phyloP scores from a whole-genome alignment of 2,888 invertebrate species.

The Thecophora atra region DNA sequence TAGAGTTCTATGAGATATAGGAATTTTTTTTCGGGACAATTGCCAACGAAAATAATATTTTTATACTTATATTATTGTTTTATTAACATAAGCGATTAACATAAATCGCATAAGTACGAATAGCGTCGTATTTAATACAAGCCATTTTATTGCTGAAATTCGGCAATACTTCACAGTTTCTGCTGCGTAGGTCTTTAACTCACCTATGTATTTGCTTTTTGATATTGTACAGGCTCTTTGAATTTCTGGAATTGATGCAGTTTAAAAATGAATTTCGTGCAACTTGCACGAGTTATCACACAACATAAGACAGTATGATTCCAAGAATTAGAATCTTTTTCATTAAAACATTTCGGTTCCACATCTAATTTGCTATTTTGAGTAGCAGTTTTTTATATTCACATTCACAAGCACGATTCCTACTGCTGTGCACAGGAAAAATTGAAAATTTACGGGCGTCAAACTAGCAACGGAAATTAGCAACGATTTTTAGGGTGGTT shows the following conservation, averaged over 20 bases:
- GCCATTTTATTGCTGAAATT: not conserved
- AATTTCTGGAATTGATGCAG: not conserved
- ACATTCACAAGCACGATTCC: not conserved
- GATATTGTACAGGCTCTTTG: not conserved
- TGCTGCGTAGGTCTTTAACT: conserved; percentile 11
- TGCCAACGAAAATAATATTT: too few species aligned
- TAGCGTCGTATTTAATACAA: not conserved
- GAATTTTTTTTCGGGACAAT: too few species aligned
- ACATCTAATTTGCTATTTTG: not conserved
- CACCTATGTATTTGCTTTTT: conserved; percentile 17
- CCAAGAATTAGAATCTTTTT: not conserved
- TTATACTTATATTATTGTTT: too few species aligned
- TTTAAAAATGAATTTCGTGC: conserved; percentile 24
- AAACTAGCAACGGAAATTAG: too few species aligned
- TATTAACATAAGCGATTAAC: not conserved
- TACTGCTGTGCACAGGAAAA: not conserved
- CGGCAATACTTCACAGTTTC: not conserved
- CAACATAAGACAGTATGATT: not conserved
- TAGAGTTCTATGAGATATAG: too few species aligned
- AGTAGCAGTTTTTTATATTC: conserved; percentile 3
- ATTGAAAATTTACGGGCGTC: too few species aligned
- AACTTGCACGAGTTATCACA: conserved; percentile 9
- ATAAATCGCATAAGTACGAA: not conserved
- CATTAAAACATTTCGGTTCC: too few species aligned
- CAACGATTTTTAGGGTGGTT: too few species aligned